Evolutionary conservation across 2,888 invertebrate genomes (phyloP), one percentile per base, ranked within the genome.

Genomic region (Pachydiplax longipennis): DNA sequence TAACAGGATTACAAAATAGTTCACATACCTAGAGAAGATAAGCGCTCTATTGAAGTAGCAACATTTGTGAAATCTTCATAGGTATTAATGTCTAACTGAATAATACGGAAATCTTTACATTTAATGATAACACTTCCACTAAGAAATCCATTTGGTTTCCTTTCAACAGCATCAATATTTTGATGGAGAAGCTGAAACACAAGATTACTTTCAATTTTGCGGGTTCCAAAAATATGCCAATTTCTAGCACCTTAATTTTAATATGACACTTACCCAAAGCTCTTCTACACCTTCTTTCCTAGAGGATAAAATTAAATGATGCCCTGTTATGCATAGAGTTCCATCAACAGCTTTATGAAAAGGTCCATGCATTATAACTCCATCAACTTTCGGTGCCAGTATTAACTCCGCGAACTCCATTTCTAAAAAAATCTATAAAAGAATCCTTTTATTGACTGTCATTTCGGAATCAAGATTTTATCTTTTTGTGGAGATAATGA

Each of bases 341-440:
- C 98, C 98, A 93, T 98, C 97, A 90, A 97, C 95, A 92, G 96
- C 93, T 92, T 96, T 96, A 93, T 96, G 96, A 93, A 96, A 96
- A 91, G 97, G 97, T 93, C 97, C 96, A 93, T 96, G 96, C 91
- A 99, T 94, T 91, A 97, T 96, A 13, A 99, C 99, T 92, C 97
- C 97, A 93, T 99, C 98, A 92, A 99, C 95, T 94, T 97, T 98
- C 91, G 99, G 98, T 91, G 98, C 97, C 93, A 96, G 95, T 93
- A 99, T 99, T 92, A 98, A 96, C 94, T 98, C 98, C 92, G 96
- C 97, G 95, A 98, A 98, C 95, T 98, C 98, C 98, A 98, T 98
- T 61, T 37, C 61, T 61, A 13, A 35, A 18, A n/a, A 73, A 10
- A 73, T 25, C 2, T 25, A 31, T 73, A 2, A 73, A 8, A 12